Base-by-base conservation (phyloP, 2,797 vertebrate genomes). In the Crax fasciolata region DNA sequence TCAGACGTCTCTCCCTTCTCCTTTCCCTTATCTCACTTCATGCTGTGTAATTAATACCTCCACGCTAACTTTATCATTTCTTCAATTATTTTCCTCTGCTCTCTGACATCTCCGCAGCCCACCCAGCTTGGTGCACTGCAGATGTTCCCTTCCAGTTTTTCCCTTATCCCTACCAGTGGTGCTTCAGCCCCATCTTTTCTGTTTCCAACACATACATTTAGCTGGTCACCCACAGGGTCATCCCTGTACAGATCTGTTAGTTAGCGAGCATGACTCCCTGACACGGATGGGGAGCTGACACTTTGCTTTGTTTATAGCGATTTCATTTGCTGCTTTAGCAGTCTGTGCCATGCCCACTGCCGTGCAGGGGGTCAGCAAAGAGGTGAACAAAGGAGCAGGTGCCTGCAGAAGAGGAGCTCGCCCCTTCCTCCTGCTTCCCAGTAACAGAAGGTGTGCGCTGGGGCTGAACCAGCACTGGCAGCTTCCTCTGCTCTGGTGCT, bases 141-240 rank as follows among this genome's bases (percentile, higher is more conserved):
- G 73, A 21, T 52, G 43, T 58, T 52, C 25, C 11, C 72, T 41
- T 74, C 77, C 68, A 0, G 0, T 70, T 76, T 77, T 27, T 62
- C 66, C 4, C 94, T 48, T 38, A 3, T 18, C 66, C 44, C 0
- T 46, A 27, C 4, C 2, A 15, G 46, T 52, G 44, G 2, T 74
- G 71, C 85, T 81, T 82, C 80, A 88, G 32, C 79, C 58, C 28
- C 80, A 46, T 16, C 76, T 91, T 91, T 86, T n/a, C 52, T 88
- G 32, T 90, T 83, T 81, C 38, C 11, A 63, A 20, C 41, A 43
- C 43, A 19, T 1, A 1, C 4, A 13, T 39, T 3, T 46, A 2
- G 19, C 2, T 20, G 12, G 18, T 94, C 80, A 43, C 83, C 54
- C 65, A 43, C 2, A 0, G 38, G 76, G 49, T 93, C 79, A 49